Conservation (phyloP, 1,140 invertebrate species). For the Neodiprion fabricii region DNA sequence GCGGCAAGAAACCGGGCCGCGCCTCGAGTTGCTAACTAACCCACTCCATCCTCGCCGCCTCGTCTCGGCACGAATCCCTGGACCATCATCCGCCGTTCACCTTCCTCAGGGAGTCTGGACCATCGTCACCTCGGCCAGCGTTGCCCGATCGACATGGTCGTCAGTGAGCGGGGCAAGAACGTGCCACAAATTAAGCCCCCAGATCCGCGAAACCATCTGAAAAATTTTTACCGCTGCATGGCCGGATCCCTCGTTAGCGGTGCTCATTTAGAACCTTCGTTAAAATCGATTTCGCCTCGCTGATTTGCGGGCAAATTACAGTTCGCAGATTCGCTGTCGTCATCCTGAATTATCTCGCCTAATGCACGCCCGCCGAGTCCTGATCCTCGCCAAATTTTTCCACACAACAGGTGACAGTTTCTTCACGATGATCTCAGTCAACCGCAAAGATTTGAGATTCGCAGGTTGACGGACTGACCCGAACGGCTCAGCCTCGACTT, state of each 20-base stretch:
- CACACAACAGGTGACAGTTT: no score
- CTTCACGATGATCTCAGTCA: no score
- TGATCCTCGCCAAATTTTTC: no score
- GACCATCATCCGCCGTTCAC: background rate
- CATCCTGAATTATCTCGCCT: no score
- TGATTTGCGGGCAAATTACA: no score
- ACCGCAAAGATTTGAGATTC: no score
- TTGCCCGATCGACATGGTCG: background rate
- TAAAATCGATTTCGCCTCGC: no score
- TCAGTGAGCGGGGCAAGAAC: background rate
- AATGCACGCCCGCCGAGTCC: no score
- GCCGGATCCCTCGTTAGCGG: background rate
- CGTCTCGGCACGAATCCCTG: background rate
- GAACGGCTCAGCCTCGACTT: no score
- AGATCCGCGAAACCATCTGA: conserved; percentile 1
- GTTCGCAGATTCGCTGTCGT: no score
- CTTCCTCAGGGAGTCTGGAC: background rate
- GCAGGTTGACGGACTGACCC: no score
- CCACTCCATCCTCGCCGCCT: background rate
- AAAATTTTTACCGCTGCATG: background rate
- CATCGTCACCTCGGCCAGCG: background rate
- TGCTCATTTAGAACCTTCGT: background rate
- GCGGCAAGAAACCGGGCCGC: background rate
- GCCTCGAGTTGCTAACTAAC: background rate
- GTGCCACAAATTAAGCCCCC: conserved; percentile 6